A percentile compares a stretch with the other conserved stretches of the same genome.
phyloP scores from a whole-genome alignment of 2,113 vertebrate species.

The Engystomops pustulosus region DNA sequence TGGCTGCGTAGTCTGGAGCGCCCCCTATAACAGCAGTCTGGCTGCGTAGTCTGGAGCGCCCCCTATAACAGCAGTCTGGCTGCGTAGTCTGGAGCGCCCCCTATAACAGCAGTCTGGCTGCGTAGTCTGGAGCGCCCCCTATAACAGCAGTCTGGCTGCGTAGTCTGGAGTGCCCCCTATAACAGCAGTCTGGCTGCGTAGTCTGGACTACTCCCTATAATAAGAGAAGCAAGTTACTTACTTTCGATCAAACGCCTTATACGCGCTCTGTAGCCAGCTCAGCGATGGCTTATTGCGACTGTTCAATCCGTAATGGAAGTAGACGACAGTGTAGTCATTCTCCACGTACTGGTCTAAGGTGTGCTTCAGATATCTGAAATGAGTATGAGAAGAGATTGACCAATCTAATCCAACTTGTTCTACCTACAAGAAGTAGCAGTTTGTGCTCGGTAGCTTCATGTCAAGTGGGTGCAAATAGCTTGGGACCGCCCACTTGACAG shows the following conservation, averaged over 20 bases:
- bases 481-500: too few species aligned
- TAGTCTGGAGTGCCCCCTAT: too few species aligned
- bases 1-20: too few species aligned
- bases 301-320: slow-evolving; percentile 83
- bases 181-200: too few species aligned
- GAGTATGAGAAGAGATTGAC: not conserved
- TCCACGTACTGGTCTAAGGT: slow-evolving; percentile 85
- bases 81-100: too few species aligned
- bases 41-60: not conserved
- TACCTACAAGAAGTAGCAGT: too few species aligned
- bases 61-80: not conserved
- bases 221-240: slow-evolving; percentile 62
- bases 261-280: slow-evolving; percentile 81
- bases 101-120: too few species aligned
- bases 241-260: slow-evolving; percentile 86
- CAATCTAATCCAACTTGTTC: too few species aligned
- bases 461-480: too few species aligned
- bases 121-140: not conserved
- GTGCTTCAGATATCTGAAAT: slow-evolving; percentile 82
- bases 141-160: too few species aligned
- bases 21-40: too few species aligned
- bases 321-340: slow-evolving; percentile 83
- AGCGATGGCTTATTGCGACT: slow-evolving; percentile 85
- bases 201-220: not conserved
- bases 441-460: too few species aligned